Base-by-base conservation (phyloP, 92 coral and sea anemone species). In the Porites divaricata region DNA sequence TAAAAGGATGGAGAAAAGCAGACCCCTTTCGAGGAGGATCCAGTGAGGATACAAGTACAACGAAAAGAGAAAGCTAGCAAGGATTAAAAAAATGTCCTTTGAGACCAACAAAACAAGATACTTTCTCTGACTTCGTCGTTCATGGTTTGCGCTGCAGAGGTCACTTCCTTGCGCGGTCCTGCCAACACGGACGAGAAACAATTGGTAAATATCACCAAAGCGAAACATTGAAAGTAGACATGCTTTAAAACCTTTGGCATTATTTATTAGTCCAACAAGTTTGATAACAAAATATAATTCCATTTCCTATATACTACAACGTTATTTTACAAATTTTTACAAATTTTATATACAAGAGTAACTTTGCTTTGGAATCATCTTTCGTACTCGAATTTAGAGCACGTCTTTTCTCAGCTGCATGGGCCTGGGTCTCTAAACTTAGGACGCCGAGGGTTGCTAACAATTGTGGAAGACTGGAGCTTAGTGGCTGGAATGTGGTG, bases 401-500 rank as follows among this genome's bases (percentile, higher is more conserved):
- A 53, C 6, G 58, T 5, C 63, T 14, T 19, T 16, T 45, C 70
- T 81, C 85, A 81, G 59, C 45, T 81, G 52, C 63, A 59, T 14
- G 78, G 71, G 41, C 86, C 86, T 24, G 62, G 86, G 58, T 81
- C 62, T 72, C 26, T 81, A 21, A 81, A 81, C 78, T 81, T 81
- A 16, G 72, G 69, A 9, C 77, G 78, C 35, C 78, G 70, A 21
- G 13, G 62, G 63, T 61, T 70, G 49, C 70, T 81, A 35, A n/a
- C 51, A 61, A 63, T 58, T 63, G 63, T 50, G 67, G 87, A 20
- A 58, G 70, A 71, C 77, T 78, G 91, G 77, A 28, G 58, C 53
- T 73, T 74, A 16, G 81, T 21, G 23, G 84, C 8, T 81, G 91
- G 90, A 21, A 85, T 49, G 70, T 91, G 91, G 52, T 91, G 95